Evolutionary conservation across 2,113 vertebrate species (phyloP), one percentile per base, ranked within the genome.

Genomic region (Calypte anna): DNA sequence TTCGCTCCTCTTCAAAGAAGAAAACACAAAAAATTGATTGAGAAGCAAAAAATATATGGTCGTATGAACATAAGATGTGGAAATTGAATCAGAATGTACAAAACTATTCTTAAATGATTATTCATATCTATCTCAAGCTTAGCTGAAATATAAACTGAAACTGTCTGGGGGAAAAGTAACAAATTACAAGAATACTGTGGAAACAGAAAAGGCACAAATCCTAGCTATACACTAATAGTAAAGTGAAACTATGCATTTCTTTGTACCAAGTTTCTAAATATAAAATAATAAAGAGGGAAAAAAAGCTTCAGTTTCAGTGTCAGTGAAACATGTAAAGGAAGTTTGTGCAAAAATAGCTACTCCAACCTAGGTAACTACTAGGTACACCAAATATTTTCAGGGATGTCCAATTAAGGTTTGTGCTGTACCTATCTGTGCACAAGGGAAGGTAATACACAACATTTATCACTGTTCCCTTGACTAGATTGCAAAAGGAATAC

Each of bases 161-260:
- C 16, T 69, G 12, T 1, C 4, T 46, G 8, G 3, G 30, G 9
- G 2, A 2, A 79, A 81, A 90, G 5, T 19, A 57, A 8, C 3
- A 90, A 91, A 68, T 73, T 68, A 24, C 57, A 82, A 89, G n/a
- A 77, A 51, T 75, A 75, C 24, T 82, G 59, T 88, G 55, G 84
- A 96, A 97, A 94, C 15, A 69, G 48, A 78, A 91, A 90, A 40
- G 68, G n/a, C 64, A 48, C 13, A 90, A 79, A 74, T 82, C 84
- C 51, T 91, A 68, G n/a, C 36, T 63, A 33, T 31, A 15, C 9
- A 50, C 80, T 57, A 67, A n/a, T 10, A 74, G 14, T 51, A 64
- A 72, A 93, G 51, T 82, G 81, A 97, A 97, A 91, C n/a, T 36
- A 57, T 57, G 7, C 15, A 73, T 80, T 89, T 61, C 36, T 75